These are phyloP conservation scores for Papilio demoleus DNA, from an alignment of 2,888 invertebrate genomes.

Conservation along the genomic window DNA sequence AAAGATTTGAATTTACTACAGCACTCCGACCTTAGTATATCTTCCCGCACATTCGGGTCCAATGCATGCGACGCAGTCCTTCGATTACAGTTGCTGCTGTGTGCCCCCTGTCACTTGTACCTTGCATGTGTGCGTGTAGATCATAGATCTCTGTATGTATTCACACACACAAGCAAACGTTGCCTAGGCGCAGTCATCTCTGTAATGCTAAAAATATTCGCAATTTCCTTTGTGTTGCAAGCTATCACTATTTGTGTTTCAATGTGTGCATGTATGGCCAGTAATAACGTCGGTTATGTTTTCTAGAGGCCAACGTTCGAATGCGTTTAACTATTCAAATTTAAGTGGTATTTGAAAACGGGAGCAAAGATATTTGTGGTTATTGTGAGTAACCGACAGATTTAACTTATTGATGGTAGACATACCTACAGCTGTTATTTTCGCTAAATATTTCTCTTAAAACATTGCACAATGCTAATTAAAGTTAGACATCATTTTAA, in stretches of 20 bases:
- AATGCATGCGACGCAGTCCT: slow-evolving; percentile 60
- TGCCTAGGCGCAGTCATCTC: slow-evolving; percentile 53
- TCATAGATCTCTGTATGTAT: slow-evolving; percentile 46
- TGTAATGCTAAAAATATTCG: slow-evolving; percentile 60
- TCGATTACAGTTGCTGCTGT: slow-evolving; percentile 56
- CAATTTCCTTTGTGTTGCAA: slow-evolving; percentile 62
- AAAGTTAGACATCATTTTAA: too few relatives aligned
- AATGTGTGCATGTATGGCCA: slow-evolving; percentile 43
- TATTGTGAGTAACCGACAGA: slow-evolving; percentile 18
- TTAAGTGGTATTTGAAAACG: slow-evolving; percentile 13
- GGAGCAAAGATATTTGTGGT: slow-evolving; percentile 10
- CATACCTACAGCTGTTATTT: too few relatives aligned
- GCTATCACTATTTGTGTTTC: slow-evolving; percentile 39
- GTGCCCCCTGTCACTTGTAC: slow-evolving; percentile 55
- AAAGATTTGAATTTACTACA: slow-evolving; percentile 29
- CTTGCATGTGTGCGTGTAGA: slow-evolving; percentile 57
- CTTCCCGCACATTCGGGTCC: slow-evolving; percentile 46
- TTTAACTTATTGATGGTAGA: slow-evolving; percentile 12
- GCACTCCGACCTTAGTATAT: slow-evolving; percentile 36
- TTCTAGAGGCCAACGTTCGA: slow-evolving; percentile 39
- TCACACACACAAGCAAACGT: slow-evolving; percentile 47
- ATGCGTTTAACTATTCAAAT: slow-evolving; percentile 36
- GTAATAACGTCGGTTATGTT: slow-evolving; percentile 42
- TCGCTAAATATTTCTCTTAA: too few relatives aligned
- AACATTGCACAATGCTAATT: too few relatives aligned